Conservation (phyloP, 2,113 vertebrate genomes). For the Syngnathus typhle region DNA sequence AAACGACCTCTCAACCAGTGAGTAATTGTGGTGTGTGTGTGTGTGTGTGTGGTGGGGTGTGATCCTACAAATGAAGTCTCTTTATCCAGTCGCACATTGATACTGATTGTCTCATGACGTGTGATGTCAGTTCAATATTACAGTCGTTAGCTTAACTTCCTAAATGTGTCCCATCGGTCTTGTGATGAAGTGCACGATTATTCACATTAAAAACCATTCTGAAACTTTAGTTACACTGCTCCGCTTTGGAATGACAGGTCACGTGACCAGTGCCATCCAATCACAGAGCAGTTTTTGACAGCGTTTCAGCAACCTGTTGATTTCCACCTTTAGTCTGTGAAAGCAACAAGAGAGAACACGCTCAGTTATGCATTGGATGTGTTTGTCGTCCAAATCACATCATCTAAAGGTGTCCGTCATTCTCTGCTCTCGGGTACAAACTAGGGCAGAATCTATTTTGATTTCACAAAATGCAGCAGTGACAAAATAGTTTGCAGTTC, state of each 20-base stretch:
- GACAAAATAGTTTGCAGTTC: constrained; percentile 33
- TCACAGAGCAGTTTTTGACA: constrained; percentile 4
- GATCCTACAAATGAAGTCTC: background rate
- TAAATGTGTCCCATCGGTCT: background rate
- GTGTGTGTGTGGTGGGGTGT: background rate
- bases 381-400: background rate
- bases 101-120: background rate
- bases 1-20: constrained; percentile 57
- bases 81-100: constrained; percentile 8
- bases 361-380: background rate
- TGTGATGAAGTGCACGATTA: background rate
- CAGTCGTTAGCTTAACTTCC: background rate
- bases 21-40: constrained; percentile 33
- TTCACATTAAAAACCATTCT: constrained; percentile 1
- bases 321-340: constrained; percentile 10
- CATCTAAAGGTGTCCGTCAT: background rate
- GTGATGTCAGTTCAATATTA: background rate
- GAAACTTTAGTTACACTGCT: constrained; percentile 29
- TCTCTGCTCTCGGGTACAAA: constrained; percentile 38
- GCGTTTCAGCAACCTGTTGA: constrained; percentile 46
- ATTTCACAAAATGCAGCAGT: constrained; percentile 41
- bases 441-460: constrained; percentile 27
- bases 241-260: constrained; percentile 30
- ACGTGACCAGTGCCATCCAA: constrained; percentile 49
- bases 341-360: background rate